These are phyloP conservation scores for Epirrhoe tristata DNA, from an alignment of 2,888 invertebrate genomes.

Conservation along the genomic window DNA sequence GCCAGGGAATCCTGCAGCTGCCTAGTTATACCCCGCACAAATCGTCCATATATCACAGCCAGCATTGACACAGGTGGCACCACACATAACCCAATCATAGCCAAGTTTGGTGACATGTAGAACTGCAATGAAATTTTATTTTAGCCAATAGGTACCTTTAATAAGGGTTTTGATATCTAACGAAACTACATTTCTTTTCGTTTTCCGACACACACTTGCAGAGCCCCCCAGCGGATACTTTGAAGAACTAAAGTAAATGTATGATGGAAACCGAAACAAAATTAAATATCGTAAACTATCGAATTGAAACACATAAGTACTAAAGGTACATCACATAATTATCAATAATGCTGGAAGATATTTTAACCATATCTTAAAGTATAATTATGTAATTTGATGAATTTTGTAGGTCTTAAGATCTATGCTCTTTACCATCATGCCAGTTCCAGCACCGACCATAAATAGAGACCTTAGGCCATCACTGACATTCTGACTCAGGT, in stretches of 20 bases:
- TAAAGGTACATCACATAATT: too few relatives aligned
- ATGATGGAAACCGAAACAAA: too few relatives aligned
- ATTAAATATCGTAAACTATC: too few relatives aligned
- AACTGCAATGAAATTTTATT: slow-evolving; percentile 83
- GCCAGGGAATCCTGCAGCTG: slow-evolving; percentile 91
- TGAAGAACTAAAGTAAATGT: too few relatives aligned
- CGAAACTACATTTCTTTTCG: neutral
- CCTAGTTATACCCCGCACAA: slow-evolving; percentile 93
- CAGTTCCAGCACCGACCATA: slow-evolving; percentile 94
- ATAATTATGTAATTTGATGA: neutral
- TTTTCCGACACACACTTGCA: too few relatives aligned
- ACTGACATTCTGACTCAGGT: slow-evolving; percentile 96
- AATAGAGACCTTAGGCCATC: slow-evolving; percentile 96
- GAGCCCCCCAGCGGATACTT: too few relatives aligned
- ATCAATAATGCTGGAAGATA: too few relatives aligned
- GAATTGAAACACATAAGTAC: too few relatives aligned
- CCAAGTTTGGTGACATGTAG: slow-evolving; percentile 95
- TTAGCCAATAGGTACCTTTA: too few relatives aligned
- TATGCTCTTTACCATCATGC: slow-evolving; percentile 93
- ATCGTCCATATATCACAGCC: slow-evolving; percentile 93
- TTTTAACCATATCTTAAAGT: too few relatives aligned
- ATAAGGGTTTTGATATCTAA: neutral
- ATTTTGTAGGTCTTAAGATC: neutral
- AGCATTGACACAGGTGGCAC: slow-evolving; percentile 96
- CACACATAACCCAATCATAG: slow-evolving; percentile 93